Conservation (phyloP, 2,797 vertebrate species). For the Delichon dasypus region DNA sequence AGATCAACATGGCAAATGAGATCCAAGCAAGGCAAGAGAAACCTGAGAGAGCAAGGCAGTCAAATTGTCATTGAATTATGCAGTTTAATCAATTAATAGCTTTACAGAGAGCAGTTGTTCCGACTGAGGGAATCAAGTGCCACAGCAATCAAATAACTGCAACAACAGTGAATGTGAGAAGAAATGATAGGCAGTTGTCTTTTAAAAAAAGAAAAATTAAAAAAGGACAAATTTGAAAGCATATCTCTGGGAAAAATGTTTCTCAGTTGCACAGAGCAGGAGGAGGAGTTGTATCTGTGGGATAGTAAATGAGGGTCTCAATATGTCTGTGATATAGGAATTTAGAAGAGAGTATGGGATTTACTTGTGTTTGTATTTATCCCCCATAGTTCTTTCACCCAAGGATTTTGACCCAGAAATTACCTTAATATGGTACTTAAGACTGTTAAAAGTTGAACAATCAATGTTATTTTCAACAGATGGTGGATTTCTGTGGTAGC, state of each 20-base stretch:
- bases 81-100: background rate
- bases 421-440: accelerated
- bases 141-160: background rate
- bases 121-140: background rate
- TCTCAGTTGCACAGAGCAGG: background rate
- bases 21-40: background rate
- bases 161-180: background rate
- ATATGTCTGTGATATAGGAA: background rate
- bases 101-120: background rate
- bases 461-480: background rate
- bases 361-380: background rate
- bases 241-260: background rate
- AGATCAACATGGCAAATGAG: background rate
- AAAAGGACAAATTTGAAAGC: background rate
- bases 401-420: background rate
- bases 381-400: background rate
- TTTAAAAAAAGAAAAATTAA: background rate
- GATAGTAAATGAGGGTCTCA: background rate
- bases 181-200: background rate
- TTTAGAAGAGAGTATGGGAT: background rate
- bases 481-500: background rate
- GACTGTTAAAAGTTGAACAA: background rate
- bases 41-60: background rate
- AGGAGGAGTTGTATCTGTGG: background rate
- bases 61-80: background rate